Base-by-base conservation (phyloP, 2,888 invertebrate genomes). In the Sialis fuliginosa region DNA sequence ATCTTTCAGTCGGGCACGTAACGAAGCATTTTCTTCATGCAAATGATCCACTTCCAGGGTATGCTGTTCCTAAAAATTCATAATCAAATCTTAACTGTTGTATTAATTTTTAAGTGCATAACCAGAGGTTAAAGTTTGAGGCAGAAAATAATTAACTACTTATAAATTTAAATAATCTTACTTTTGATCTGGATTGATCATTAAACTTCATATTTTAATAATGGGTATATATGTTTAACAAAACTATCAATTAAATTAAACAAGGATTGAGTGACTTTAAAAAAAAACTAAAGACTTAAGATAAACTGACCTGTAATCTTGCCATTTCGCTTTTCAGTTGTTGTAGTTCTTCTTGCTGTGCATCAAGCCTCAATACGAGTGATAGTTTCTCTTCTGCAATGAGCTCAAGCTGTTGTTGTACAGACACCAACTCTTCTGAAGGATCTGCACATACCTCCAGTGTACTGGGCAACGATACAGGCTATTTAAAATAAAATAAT, bases 1-100 rank as follows among this genome's bases (percentile, higher is more conserved):
- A 64, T 85, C 83, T 53, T 81, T 76, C 55, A 86, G 71, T 54
- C 83, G 74, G 62, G 78, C 79, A 53, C 84, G 74, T 60, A 86
- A 64, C 53, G 76, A 72, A 46, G 79, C 81, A 66, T 86, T 85
- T 70, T 86, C 86, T 62, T 84, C 82, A 50, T 77, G 73, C 48
- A 85, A 68, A 56, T 80, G 78, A 56, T 77, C 78, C 56, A 79
- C 59, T 53, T 78, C 74, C 50, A 73, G 61, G 54, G 68, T 69
- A 50, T 77, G 76, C 56, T 79, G 78, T 51, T 73, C 71, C 63
- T 79, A 71, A 51, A 65, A 62, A 52, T 63, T 63, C 72, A 73
- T 58, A 8, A 39, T n/a, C 9, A 35, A 35, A 35, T 35, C 2
- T 35, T 10, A 4, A 35, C 4, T 35, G 4, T n/a, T 10, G 35